A percentile compares a stretch with the other conserved stretches of the same genome.
Evolutionary conservation across 1,140 invertebrate genomes (phyloP).

Genomic region (Psix sp.): DNA sequence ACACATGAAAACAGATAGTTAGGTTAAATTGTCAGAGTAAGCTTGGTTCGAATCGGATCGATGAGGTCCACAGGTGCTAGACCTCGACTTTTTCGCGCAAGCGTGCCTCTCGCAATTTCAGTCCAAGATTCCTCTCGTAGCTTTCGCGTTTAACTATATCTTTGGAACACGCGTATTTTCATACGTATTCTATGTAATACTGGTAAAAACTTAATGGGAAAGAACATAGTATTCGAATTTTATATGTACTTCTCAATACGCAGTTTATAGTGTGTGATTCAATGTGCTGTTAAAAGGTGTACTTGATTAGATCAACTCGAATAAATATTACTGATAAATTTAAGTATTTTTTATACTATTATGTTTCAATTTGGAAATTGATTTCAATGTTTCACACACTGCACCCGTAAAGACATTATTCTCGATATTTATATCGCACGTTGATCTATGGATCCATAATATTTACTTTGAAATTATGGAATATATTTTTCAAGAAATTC

Average conservation of each 20-base stretch:
- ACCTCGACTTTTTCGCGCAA: constrained; percentile 59
- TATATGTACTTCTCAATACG: constrained; percentile 1
- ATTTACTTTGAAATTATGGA: too few relatives aligned
- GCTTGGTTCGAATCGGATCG: constrained; percentile 59
- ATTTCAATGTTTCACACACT: too few relatives aligned
- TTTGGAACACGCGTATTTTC: constrained; percentile 20
- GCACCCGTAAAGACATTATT: too few relatives aligned
- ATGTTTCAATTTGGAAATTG: too few relatives aligned
- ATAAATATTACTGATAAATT: too few relatives aligned
- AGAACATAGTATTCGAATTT: background rate
- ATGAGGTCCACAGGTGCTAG: constrained; percentile 67
- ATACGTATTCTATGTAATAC: constrained; percentile 23
- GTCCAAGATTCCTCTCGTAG: constrained; percentile 8
- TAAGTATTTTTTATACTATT: too few relatives aligned
- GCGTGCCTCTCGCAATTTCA: constrained; percentile 50
- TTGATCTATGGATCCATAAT: too few relatives aligned
- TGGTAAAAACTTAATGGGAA: constrained; percentile 12
- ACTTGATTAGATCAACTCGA: too few relatives aligned
- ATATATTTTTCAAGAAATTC: too few relatives aligned
- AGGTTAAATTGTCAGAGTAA: constrained; percentile 54
- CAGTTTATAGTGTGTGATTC: background rate
- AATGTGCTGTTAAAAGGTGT: too few relatives aligned
- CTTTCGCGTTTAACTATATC: constrained; percentile 14
- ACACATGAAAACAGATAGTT: constrained; percentile 43
- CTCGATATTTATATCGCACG: too few relatives aligned